These are phyloP conservation scores for Tetheella fluctuosa DNA, from an alignment of 2,888 invertebrate species.

Conservation along the genomic window DNA sequence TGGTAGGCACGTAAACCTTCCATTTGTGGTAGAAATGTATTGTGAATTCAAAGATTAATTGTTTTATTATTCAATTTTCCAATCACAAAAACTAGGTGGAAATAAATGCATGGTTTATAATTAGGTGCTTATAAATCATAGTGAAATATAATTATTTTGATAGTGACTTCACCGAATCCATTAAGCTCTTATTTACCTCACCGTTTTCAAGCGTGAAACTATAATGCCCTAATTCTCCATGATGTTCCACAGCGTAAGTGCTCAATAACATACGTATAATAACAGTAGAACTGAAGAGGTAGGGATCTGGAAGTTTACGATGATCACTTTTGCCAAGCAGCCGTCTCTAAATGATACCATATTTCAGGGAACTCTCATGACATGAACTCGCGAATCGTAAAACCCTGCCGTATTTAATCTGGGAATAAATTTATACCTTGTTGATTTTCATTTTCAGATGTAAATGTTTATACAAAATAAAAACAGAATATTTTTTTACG, in stretches of 20 bases:
- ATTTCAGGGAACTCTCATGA: conserved; percentile 36
- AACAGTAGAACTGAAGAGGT: conserved; percentile 9
- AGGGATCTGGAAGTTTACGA: conserved; percentile 31
- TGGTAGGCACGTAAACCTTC: no score
- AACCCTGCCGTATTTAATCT: conserved; percentile 43
- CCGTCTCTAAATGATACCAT: conserved; percentile 42
- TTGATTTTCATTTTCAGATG: conserved; percentile 26
- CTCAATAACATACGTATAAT: conserved; percentile 1
- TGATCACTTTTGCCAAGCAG: conserved; percentile 38
- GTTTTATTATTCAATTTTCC: no score
- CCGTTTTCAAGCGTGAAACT: background rate
- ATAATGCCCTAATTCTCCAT: background rate
- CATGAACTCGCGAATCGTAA: conserved; percentile 36
- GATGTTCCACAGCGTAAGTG: background rate
- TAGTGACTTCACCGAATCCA: no score
- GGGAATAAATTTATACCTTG: conserved; percentile 41
- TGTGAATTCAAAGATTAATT: no score
- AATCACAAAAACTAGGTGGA: no score
- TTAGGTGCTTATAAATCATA: no score
- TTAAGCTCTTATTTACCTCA: background rate
- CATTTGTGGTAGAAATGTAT: no score
- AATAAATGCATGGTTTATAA: no score
- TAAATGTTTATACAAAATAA: conserved; percentile 19
- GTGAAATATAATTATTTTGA: no score
- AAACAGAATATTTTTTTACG: no score